Evolutionary conservation across 35 echinoderm and acorn worm genomes (phyloP).

Genomic region (Anneissia japonica): DNA sequence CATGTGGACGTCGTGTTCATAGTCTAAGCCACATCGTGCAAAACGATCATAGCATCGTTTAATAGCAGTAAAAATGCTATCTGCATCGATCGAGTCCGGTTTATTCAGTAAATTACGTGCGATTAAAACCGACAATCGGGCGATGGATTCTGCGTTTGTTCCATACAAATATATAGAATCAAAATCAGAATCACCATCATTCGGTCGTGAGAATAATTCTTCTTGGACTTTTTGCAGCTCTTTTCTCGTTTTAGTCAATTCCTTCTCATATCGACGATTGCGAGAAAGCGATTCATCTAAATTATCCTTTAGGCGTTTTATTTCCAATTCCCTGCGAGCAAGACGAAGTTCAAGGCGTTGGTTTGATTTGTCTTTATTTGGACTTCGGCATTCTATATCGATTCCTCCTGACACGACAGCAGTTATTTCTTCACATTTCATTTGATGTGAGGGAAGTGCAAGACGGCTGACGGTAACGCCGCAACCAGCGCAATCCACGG

Average conservation of each 20-base stretch:
- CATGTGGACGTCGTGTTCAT: constrained; percentile 97
- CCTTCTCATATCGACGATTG: constrained; percentile 54
- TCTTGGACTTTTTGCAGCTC: constrained; percentile 55
- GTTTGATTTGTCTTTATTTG: background rate
- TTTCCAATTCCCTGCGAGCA: constrained; percentile 50
- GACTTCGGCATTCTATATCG: background rate
- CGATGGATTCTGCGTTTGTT: constrained; percentile 60
- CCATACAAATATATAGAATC: constrained; percentile 55
- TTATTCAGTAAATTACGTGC: constrained; percentile 72
- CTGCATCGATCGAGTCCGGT: constrained; percentile 60
- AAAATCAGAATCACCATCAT: constrained; percentile 24
- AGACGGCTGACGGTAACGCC: constrained; percentile 35
- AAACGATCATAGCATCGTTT: constrained; percentile 81
- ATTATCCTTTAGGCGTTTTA: constrained; percentile 70
- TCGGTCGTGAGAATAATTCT: constrained; percentile 19
- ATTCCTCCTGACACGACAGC: background rate
- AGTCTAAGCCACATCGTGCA: constrained; percentile 71
- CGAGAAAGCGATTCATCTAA: constrained; percentile 42
- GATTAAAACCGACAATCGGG: constrained; percentile 76
- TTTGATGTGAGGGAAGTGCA: constrained; percentile 55
- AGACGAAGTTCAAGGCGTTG: background rate
- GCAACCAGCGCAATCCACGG: constrained; percentile 57
- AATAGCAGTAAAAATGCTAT: constrained; percentile 65
- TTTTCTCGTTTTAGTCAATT: constrained; percentile 43
- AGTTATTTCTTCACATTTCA: constrained; percentile 28